Conservation (phyloP, 2,888 invertebrate species). For the Euplexia lucipara region DNA sequence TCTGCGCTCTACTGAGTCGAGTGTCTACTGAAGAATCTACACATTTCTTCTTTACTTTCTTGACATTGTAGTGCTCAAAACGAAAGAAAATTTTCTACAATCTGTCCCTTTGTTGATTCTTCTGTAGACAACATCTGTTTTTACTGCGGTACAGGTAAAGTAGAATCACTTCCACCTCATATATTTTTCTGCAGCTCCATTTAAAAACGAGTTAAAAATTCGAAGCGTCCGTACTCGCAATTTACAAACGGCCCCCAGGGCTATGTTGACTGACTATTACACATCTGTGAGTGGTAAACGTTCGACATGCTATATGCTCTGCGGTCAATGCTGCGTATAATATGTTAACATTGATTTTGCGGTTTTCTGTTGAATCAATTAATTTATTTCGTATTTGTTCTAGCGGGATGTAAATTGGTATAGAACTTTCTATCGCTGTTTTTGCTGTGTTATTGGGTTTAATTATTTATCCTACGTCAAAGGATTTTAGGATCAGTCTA, state of each 20-base stretch:
- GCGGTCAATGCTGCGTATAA: conserved; percentile 36
- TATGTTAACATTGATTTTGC: conserved; percentile 58
- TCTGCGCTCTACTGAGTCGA: too few species aligned
- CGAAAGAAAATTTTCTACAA: too few species aligned
- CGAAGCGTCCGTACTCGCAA: conserved; percentile 30
- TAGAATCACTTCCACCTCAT: conserved; percentile 31
- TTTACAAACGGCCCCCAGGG: conserved; percentile 43
- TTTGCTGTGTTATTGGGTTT: neutral
- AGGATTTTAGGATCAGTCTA: neutral
- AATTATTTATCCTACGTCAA: too few species aligned
- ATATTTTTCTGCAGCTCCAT: conserved; percentile 39
- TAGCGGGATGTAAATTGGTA: conserved; percentile 4
- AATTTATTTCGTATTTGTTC: conserved; percentile 20
- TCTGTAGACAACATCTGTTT: too few species aligned
- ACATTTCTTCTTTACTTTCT: too few species aligned
- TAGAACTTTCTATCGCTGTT: neutral
- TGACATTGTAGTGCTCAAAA: too few species aligned
- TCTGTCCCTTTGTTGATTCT: too few species aligned
- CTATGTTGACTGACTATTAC: conserved; percentile 54
- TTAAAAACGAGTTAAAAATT: conserved; percentile 55
- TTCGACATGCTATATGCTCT: conserved; percentile 32
- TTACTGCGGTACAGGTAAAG: too few species aligned
- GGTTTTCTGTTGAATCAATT: conserved; percentile 39
- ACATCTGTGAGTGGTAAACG: conserved; percentile 46
- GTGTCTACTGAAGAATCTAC: too few species aligned